Conservation (phyloP, 2,113 vertebrate species). For the Ameiurus melas region DNA sequence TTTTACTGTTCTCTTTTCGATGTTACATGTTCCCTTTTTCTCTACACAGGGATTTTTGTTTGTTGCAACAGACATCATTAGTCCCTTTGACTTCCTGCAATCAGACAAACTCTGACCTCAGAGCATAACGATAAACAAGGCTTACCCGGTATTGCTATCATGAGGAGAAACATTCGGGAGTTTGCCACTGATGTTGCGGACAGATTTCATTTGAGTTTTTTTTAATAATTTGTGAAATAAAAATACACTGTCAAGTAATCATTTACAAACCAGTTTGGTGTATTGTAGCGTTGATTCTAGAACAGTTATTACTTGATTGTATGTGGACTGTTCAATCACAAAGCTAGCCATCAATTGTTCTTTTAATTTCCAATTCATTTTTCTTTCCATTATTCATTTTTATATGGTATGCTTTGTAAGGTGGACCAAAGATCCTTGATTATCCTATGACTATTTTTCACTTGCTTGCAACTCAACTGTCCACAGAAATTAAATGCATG, state of each 20-base stretch:
- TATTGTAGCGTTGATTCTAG: background rate
- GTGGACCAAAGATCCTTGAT: background rate
- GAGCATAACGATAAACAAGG: background rate
- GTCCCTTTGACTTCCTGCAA: background rate
- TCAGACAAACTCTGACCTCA: background rate
- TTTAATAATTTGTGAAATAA: background rate
- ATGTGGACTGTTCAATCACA: background rate
- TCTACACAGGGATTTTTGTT: conserved; percentile 35
- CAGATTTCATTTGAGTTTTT: background rate
- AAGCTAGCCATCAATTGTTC: background rate
- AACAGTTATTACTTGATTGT: background rate
- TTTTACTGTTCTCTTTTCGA: background rate
- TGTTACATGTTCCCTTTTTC: background rate
- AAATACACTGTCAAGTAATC: background rate
- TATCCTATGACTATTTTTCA: background rate
- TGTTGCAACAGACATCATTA: conserved; percentile 12
- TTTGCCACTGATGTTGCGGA: too few species aligned
- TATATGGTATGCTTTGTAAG: background rate
- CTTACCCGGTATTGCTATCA: background rate
- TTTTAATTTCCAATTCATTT: background rate
- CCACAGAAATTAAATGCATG: background rate
- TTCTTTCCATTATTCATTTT: background rate
- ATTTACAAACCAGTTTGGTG: background rate
- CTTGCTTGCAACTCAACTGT: background rate
- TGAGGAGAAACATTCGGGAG: background rate